Evolutionary conservation across 2,888 invertebrate genomes (phyloP), one percentile per base, ranked within the genome.

Genomic region (Belgica antarctica): DNA sequence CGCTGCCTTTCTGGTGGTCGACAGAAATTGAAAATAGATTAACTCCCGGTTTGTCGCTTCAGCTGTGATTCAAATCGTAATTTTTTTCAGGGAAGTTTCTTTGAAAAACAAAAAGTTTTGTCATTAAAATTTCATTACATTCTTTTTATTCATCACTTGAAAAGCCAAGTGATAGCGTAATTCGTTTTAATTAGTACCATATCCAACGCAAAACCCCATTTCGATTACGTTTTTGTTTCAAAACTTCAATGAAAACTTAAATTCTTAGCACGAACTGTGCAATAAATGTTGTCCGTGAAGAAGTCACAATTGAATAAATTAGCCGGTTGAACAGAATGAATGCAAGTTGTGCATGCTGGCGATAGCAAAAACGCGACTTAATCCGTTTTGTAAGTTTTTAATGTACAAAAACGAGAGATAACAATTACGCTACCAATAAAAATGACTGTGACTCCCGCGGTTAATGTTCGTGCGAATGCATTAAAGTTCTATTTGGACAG

Each of bases 401-500:
- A 22, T 52, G 52, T 22, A 52, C 22, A 52, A 52, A 22, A 22
- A 22, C 22, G 22, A 52, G 17, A 52, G 22, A 19, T 22, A 17
- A 52, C 52, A 52, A 52, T 52, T 19, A 52, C 52, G 2, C 17
- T 7, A 27, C 59, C 25, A 59, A 59, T 59, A 59, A 59, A 27
- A n/a, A n/a, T 25, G 4, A 59, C 59, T 27, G 27, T 59, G 59
- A 59, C 59, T 27, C 25, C 59, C 12, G 22, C 59, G 3, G 17
- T 2, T 24, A 41, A 41, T 12, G 52, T 52, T 22, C 52, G 52
- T 22, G n/a, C n/a, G 52, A 52, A 22, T 52, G 52, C 52, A 52
- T 52, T 52, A 52, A 52, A 17, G 17, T 12, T 52, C 22, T 52
- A 52, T 52, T 52, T 52, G 52, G 52, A 19, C 22, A 22, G 52